Evolutionary conservation across 2,113 vertebrate genomes (phyloP).

Genomic region (Calypte anna): DNA sequence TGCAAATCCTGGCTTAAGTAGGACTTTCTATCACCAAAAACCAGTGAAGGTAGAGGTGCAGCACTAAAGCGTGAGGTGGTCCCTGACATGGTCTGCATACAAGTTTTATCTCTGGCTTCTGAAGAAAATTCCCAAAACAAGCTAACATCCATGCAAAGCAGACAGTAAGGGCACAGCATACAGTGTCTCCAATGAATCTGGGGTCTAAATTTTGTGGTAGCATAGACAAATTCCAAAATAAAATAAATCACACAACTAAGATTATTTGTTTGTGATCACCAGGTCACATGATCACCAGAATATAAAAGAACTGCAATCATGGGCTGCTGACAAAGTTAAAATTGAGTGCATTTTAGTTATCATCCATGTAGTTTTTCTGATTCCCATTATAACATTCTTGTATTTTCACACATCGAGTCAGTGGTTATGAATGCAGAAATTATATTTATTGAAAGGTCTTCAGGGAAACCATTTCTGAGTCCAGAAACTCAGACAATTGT

Average conservation of each 20-base stretch:
- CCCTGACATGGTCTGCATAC: not conserved
- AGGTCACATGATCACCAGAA: not conserved
- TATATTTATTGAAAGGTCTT: not conserved
- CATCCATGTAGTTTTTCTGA: not conserved
- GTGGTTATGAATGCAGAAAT: not conserved
- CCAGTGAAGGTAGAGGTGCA: not conserved
- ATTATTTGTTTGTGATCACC: not conserved
- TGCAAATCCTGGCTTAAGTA: not conserved
- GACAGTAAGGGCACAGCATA: not conserved
- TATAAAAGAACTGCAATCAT: not conserved
- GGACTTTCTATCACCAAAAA: not conserved
- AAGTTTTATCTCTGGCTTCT: not conserved
- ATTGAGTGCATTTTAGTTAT: not conserved
- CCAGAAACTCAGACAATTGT: not conserved
- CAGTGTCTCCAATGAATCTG: not conserved
- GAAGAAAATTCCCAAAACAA: not conserved
- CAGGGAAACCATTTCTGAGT: not conserved
- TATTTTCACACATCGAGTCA: not conserved
- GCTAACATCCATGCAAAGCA: not conserved
- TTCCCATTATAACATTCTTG: not conserved
- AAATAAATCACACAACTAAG: not conserved
- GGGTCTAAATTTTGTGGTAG: not conserved
- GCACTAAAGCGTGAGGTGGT: not conserved
- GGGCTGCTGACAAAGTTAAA: not conserved
- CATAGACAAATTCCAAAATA: not conserved